Base-by-base conservation (phyloP, 2,113 vertebrate genomes). In the Sciurus niger region DNA sequence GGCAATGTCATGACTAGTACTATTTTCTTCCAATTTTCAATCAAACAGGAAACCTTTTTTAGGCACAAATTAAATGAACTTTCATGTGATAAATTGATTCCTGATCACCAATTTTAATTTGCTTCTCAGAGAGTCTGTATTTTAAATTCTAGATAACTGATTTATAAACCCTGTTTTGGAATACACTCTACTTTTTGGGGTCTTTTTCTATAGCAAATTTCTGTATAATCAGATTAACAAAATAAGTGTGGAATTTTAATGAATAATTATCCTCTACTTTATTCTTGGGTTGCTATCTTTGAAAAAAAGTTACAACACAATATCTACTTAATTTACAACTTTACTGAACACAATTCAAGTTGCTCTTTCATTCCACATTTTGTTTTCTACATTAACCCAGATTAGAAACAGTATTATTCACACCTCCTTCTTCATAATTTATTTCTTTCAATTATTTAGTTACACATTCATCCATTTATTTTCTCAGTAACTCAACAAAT, bases 111-210 rank as follows among this genome's bases (percentile, higher is more conserved):
- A 48, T 96, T 82, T 96, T 80, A 87, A 77, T 72, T 96, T 58
- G 20, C 20, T 92, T 92, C 60, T 25, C 37, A 74, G 82, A 78
- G 80, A 84, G 80, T 89, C 4, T 88, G 4, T 74, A 24, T 92
- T 89, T 51, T 90, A 73, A 96, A 95, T 96, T 93, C n/a, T 18
- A 88, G 34, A 84, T 51, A 89, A 55, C 32, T 73, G n/a, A 58
- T 67, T 90, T 70, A 22, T 79, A 90, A 67, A 55, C 20, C 46
- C 51, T 94, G 5, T 84, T 96, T 93, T 91, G 94, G 55, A 70
- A 85, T 34, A 48, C 10, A 83, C 2, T 8, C 53, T 93, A 3
- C 94, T 91, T 82, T 32, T 55, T 76, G 43, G 46, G 3, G 6
- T 89, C 58, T 95, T 91, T 87, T 92, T 80, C 76, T 87, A 25